These are phyloP conservation scores for Hippocampus guttulatus DNA, from an alignment of 2,113 vertebrate species.

Conservation along the genomic window DNA sequence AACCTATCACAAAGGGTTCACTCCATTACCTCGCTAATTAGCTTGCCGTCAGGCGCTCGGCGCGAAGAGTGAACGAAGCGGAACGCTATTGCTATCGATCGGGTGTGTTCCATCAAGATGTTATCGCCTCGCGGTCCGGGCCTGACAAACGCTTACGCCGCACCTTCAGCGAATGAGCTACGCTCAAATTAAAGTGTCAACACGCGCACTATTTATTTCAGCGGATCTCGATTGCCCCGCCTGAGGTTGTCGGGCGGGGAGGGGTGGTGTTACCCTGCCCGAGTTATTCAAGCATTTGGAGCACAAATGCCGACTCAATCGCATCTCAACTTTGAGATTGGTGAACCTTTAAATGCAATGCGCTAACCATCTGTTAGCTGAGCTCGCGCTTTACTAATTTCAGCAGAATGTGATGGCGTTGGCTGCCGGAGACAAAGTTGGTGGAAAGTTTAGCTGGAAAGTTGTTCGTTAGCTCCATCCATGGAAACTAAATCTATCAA, in stretches of 20 bases:
- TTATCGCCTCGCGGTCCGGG: neutral
- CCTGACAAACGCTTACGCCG: neutral
- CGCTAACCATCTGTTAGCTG: neutral
- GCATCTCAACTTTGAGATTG: neutral
- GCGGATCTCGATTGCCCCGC: neutral
- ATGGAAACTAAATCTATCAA: too few species aligned
- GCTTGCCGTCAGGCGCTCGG: neutral
- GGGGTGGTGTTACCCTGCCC: neutral
- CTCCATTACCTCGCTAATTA: constrained; percentile 4
- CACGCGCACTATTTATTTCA: neutral
- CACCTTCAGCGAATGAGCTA: neutral
- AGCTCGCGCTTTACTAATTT: neutral
- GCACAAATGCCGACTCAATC: neutral
- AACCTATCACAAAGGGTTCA: neutral
- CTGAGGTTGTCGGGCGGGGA: neutral
- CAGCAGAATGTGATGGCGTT: neutral
- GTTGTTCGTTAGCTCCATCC: too few species aligned
- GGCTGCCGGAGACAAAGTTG: neutral
- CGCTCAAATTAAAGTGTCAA: constrained; percentile 8
- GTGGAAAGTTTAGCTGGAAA: too few species aligned
- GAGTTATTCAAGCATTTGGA: neutral
- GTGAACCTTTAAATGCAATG: neutral
- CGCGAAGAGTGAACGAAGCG: neutral
- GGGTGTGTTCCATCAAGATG: neutral
- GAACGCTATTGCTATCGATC: constrained; percentile 13